A percentile compares a stretch with the other conserved stretches of the same genome.
Conservation (phyloP, 2,797 vertebrate species). For the Varecia variegata region DNA sequence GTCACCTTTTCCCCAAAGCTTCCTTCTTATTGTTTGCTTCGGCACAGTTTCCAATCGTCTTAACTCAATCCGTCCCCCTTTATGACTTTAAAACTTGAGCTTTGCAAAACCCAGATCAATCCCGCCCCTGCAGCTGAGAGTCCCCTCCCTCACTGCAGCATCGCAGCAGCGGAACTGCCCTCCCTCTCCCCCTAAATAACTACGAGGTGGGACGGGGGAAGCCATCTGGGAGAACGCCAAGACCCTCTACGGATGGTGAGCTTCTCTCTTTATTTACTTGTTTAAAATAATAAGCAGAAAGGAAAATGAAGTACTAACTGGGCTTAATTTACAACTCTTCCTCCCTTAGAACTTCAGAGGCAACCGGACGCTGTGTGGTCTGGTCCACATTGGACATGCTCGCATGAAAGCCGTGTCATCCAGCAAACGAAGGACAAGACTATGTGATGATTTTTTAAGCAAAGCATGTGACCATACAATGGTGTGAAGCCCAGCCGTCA, state of each 20-base stretch:
- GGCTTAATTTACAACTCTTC: slow-evolving; percentile 48
- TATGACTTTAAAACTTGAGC: not conserved
- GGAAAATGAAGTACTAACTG: slow-evolving; percentile 51
- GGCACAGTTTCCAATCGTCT: not conserved
- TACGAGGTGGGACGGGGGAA: too few relatives aligned
- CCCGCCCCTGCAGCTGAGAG: fast-evolving
- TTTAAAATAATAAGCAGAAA: slow-evolving; percentile 52
- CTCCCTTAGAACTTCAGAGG: slow-evolving; percentile 61
- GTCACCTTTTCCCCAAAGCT: not conserved
- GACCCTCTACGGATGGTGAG: not conserved
- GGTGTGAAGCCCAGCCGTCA: not conserved
- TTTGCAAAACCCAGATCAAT: not conserved
- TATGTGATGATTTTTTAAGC: not conserved
- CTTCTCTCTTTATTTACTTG: slow-evolving; percentile 25
- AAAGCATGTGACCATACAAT: not conserved
- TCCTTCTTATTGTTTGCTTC: not conserved
- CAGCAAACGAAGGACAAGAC: not conserved
- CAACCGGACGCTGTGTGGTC: not conserved
- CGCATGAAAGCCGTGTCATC: not conserved
- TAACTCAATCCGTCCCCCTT: not conserved
- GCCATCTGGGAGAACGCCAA: not conserved
- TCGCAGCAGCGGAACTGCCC: too few relatives aligned
- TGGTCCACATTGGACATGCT: not conserved
- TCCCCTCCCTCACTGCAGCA: fast-evolving
- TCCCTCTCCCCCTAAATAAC: not conserved